phyloP scores from a whole-genome alignment of 1,140 invertebrate genomes.

The Babylonia areolata region DNA sequence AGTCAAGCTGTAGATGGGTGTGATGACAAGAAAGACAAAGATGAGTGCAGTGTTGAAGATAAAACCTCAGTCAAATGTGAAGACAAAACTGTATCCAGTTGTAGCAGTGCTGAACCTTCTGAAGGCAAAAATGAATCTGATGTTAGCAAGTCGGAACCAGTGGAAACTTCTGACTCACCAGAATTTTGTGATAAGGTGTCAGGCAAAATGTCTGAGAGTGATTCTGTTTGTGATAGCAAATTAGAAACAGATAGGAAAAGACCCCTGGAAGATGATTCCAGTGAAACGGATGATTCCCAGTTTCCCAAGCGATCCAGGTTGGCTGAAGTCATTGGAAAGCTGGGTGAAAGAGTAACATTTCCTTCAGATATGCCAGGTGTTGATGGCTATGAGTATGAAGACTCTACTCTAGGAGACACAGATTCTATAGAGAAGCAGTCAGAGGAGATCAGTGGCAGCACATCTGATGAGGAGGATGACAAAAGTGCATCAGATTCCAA shows the following conservation, averaged over 20 bases:
- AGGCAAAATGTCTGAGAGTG: neutral
- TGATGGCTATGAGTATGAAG: conserved; percentile 39
- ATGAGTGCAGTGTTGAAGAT: conserved; percentile 28
- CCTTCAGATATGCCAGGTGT: conserved; percentile 54
- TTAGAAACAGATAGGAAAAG: conserved; percentile 44
- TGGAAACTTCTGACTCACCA: neutral
- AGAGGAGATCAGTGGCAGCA: conserved; percentile 44
- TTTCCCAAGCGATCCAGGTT: conserved; percentile 56
- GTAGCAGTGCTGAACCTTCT: neutral
- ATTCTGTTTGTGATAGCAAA: conserved; percentile 5
- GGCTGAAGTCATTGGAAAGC: conserved; percentile 59
- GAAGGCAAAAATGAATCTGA: neutral
- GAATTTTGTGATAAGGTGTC: conserved; percentile 7
- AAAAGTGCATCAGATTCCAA: conserved; percentile 46
- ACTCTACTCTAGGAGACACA: conserved; percentile 48
- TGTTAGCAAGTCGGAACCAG: neutral
- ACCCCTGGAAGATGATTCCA: conserved; percentile 23
- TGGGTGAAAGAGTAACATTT: conserved; percentile 57
- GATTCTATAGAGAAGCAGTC: conserved; percentile 52
- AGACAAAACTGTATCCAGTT: neutral
- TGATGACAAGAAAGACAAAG: neutral
- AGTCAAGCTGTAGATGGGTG: neutral
- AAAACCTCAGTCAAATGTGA: neutral
- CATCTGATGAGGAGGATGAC: conserved; percentile 55
- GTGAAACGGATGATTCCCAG: conserved; percentile 32